A percentile compares a stretch with the other conserved stretches of the same genome.
These are phyloP conservation scores for Geothlypis trichas DNA, from an alignment of 2,113 vertebrate genomes.

Conservation along the genomic window DNA sequence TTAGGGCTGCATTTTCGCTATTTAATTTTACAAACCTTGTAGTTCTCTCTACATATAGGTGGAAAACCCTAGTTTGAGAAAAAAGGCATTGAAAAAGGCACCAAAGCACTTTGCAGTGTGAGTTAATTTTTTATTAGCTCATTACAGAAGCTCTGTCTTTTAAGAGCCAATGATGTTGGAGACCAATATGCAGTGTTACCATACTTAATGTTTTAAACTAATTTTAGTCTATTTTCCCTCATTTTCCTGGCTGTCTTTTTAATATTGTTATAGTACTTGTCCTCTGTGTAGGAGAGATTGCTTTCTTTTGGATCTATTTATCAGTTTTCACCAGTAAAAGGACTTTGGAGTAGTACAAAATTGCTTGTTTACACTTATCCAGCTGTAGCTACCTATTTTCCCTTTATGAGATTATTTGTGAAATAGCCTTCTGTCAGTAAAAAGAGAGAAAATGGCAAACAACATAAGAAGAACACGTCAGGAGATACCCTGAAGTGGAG, in stretches of 20 bases:
- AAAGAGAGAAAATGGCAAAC: not conserved
- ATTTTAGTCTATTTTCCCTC: not conserved
- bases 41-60: not conserved
- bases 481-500: not conserved
- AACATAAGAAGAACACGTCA: not conserved
- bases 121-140: not conserved
- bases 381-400: not conserved
- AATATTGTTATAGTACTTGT: not conserved
- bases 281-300: not conserved
- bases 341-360: not conserved
- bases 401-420: not conserved
- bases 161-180: not conserved
- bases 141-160: not conserved
- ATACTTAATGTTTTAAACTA: not conserved
- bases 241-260: not conserved
- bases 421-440: not conserved
- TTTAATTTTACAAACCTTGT: not conserved
- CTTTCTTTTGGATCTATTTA: not conserved
- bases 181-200: not conserved
- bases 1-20: not conserved
- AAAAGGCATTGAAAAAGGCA: not conserved
- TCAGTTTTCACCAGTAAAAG: not conserved
- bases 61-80: not conserved
- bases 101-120: not conserved
- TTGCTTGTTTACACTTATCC: not conserved